Base-by-base conservation (phyloP, 2,113 vertebrate species). In the Bubo blakistoni region DNA sequence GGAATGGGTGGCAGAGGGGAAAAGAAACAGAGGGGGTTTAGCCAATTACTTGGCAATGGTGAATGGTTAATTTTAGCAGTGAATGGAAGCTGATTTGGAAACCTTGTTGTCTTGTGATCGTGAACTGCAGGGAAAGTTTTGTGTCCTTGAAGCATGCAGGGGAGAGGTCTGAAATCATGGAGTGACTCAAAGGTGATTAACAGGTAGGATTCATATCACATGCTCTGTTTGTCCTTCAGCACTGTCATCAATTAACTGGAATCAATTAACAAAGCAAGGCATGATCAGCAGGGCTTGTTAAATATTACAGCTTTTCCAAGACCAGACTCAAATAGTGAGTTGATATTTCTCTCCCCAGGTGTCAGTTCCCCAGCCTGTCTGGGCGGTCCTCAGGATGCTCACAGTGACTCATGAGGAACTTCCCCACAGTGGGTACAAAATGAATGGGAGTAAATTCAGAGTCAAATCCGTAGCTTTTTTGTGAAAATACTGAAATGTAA, bases 161-260 rank as follows among this genome's bases (percentile, higher is more conserved):
- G 27, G 27, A 83, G 63, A 52, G 6, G 16, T 44, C 57, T 86
- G 66, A 85, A 90, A 85, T 52, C 22, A 76, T 9, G 42, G 42
- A 67, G n/a, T 26, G 16, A 71, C 42, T 21, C 51, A 26, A 66
- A 70, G 36, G 32, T 70, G 30, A 55, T 69, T 32, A 66, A 62
- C 2, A 12, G 52, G 30, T 71, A 63, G 36, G 29, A 57, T 69
- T 90, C 1, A 0, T 18, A 29, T 29, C 2, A 0, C 49, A 49
- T 0, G 0, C 26, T 16, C n/a, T 55, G 49, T 34, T 88, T 4
- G 2, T 76, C 47, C 65, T 88, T 94, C 72, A 86, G 27, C 55
- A 51, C 47, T 32, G 3, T 3, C 13, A 1, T 46, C 44, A 46
- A 18, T 46, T 46, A 46, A 46, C 44, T 46, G 44, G 44, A 46